These are phyloP conservation scores for Neotragus pygmaeus DNA, from an alignment of 2,113 vertebrate species.

Conservation along the genomic window DNA sequence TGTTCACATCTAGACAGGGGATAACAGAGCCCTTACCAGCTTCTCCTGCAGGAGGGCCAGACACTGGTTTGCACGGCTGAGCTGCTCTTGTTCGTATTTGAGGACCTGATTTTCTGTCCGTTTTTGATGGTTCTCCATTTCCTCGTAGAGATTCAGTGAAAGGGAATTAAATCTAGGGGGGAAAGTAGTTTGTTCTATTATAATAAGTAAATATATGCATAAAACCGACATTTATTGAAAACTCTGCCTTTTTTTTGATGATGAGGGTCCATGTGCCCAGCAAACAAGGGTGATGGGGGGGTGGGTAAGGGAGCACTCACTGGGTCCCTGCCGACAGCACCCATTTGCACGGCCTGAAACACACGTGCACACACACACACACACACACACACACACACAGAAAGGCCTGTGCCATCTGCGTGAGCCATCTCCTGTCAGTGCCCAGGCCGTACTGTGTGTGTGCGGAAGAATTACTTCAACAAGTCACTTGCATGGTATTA, in stretches of 20 bases:
- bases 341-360: background rate
- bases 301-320: background rate
- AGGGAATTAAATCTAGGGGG: constrained; percentile 72
- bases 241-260: background rate
- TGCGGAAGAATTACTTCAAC: background rate
- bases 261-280: background rate
- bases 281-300: background rate
- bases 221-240: background rate
- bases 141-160: constrained; percentile 77
- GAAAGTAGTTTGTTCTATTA: background rate
- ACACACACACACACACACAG: background rate
- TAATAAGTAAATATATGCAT: background rate
- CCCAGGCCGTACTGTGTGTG: background rate
- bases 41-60: constrained; percentile 73
- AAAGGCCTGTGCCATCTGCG: no score
- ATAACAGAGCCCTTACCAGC: constrained; percentile 76
- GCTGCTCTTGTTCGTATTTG: constrained; percentile 67
- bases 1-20: fast-evolving
- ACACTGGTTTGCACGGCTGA: constrained; percentile 66
- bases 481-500: background rate
- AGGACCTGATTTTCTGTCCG: constrained; percentile 79
- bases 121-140: constrained; percentile 76
- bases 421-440: background rate
- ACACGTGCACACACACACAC: background rate
- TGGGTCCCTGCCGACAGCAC: background rate